These are phyloP conservation scores for Stegana nigrithorax DNA, from an alignment of 2,888 invertebrate genomes.

Conservation along the genomic window DNA sequence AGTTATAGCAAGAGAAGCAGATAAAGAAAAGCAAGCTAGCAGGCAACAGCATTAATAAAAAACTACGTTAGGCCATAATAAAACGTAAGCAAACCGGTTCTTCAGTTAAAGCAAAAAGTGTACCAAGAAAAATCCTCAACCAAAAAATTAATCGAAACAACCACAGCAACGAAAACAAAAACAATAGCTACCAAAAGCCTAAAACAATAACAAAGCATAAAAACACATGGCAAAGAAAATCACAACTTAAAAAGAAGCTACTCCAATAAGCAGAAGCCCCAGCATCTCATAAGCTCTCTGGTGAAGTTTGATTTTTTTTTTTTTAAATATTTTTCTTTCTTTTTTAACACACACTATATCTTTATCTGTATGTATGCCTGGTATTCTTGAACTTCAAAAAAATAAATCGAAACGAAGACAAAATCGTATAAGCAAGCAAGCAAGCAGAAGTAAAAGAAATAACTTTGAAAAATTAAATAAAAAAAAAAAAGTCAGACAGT, in stretches of 20 bases:
- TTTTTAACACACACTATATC: neutral
- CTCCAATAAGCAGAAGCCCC: neutral
- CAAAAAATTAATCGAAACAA: neutral
- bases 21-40: neutral
- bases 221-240: neutral
- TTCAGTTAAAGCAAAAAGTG: too few relatives aligned
- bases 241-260: too few relatives aligned
- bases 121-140: neutral
- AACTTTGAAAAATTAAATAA: neutral
- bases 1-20: neutral
- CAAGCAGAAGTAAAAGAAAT: neutral
- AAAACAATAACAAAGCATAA: neutral
- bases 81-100: too few relatives aligned
- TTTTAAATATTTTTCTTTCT: neutral
- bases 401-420: constrained; percentile 1
- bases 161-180: neutral
- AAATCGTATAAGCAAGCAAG: constrained; percentile 7
- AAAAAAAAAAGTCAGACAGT: neutral
- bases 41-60: neutral
- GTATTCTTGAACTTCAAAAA: constrained; percentile 18
- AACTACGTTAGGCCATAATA: neutral
- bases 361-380: neutral
- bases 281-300: neutral
- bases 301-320: neutral
- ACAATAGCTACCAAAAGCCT: neutral